Conservation (phyloP, 2,797 vertebrate genomes). For the Myotis daubentonii region DNA sequence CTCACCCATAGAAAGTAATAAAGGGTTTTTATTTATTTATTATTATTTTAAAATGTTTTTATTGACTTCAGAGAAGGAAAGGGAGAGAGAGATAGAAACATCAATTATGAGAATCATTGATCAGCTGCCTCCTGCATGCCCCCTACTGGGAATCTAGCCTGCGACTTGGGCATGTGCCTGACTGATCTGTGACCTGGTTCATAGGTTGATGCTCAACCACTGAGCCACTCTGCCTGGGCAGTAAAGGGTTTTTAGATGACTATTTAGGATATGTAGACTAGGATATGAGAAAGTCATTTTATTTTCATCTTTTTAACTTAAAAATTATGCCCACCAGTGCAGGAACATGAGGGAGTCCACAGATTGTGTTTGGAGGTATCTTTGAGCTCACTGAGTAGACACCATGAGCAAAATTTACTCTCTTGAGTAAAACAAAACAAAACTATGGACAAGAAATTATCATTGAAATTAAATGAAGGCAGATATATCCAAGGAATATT, state of each 20-base stretch:
- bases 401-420: background rate
- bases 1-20: background rate
- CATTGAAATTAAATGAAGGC: background rate
- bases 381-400: background rate
- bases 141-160: too few species aligned
- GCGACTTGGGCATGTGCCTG: too few species aligned
- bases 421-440: background rate
- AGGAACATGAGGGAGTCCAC: background rate
- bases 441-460: background rate
- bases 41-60: too few species aligned
- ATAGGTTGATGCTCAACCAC: too few species aligned
- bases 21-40: background rate
- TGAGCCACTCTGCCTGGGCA: too few species aligned
- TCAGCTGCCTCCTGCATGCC: too few species aligned
- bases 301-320: constrained; percentile 52
- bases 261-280: background rate
- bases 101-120: too few species aligned
- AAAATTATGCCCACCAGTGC: constrained; percentile 25
- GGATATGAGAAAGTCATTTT: constrained; percentile 14
- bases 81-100: too few species aligned
- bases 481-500: background rate
- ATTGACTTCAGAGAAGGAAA: too few species aligned
- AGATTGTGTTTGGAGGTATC: background rate
- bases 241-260: background rate
- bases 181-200: too few species aligned